Evolutionary conservation across 2,113 vertebrate species (phyloP).

Genomic region (Notothenia coriiceps): DNA sequence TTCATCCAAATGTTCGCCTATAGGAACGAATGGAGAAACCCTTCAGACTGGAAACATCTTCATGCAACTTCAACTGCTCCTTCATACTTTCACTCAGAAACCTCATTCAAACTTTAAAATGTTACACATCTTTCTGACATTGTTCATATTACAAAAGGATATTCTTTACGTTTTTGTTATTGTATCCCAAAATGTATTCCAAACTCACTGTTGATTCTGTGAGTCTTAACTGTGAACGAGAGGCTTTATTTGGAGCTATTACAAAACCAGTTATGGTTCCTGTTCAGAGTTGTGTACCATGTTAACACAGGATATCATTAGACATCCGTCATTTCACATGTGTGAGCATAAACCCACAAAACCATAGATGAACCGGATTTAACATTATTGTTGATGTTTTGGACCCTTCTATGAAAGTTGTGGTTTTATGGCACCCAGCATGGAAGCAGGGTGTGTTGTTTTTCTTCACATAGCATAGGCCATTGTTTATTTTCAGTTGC

Average conservation of each 20-base stretch:
- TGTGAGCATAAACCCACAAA: background rate
- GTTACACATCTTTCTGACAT: no score
- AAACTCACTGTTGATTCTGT: background rate
- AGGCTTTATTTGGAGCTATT: background rate
- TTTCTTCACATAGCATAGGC: background rate
- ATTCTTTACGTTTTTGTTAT: background rate
- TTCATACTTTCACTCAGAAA: no score
- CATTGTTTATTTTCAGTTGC: constrained; percentile 14
- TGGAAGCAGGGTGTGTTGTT: constrained; percentile 14
- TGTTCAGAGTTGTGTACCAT: background rate
- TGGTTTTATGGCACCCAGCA: background rate
- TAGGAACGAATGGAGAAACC: no score
- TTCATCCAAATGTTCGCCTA: no score
- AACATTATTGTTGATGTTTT: background rate
- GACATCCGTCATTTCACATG: background rate
- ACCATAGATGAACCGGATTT: background rate
- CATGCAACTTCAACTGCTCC: no score
- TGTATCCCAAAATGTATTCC: background rate
- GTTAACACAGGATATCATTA: background rate
- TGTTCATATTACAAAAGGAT: no score
- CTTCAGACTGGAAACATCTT: no score
- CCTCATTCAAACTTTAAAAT: no score
- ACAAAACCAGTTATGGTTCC: background rate
- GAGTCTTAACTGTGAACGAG: background rate
- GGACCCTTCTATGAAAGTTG: constrained; percentile 1